These are phyloP conservation scores for Acanthiza pusilla DNA, from an alignment of 2,797 vertebrate genomes.

Conservation along the genomic window DNA sequence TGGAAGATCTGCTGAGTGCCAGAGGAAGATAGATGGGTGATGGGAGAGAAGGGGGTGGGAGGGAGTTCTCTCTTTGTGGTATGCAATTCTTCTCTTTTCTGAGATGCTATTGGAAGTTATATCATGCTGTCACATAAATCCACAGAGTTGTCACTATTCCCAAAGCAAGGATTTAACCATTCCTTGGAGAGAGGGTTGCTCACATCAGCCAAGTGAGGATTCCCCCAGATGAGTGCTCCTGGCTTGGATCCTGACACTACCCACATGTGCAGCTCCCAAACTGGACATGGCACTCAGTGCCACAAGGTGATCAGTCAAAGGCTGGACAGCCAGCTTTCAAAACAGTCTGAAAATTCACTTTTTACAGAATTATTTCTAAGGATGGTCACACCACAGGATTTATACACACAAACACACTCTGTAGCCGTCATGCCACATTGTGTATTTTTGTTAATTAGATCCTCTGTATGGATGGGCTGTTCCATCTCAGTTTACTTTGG, in stretches of 20 bases:
- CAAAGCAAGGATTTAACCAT: not conserved
- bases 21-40: not conserved
- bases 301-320: not conserved
- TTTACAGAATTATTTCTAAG: not conserved
- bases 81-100: not conserved
- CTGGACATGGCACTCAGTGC: not conserved
- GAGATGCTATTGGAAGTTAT: not conserved
- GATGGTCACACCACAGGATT: not conserved
- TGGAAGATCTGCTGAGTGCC: not conserved
- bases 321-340: not conserved
- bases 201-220: not conserved
- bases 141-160: not conserved
- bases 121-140: not conserved
- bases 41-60: not conserved
- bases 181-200: not conserved
- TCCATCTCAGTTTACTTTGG: not conserved
- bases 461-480: not conserved
- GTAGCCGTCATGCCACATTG: not conserved
- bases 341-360: not conserved
- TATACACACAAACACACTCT: not conserved
- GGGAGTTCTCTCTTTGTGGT: not conserved
- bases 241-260: not conserved
- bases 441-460: not conserved
- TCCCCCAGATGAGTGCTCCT: not conserved
- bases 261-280: rapidly evolving